Base-by-base conservation (phyloP, 2,888 invertebrate species). In the Tetragonula carbonaria region DNA sequence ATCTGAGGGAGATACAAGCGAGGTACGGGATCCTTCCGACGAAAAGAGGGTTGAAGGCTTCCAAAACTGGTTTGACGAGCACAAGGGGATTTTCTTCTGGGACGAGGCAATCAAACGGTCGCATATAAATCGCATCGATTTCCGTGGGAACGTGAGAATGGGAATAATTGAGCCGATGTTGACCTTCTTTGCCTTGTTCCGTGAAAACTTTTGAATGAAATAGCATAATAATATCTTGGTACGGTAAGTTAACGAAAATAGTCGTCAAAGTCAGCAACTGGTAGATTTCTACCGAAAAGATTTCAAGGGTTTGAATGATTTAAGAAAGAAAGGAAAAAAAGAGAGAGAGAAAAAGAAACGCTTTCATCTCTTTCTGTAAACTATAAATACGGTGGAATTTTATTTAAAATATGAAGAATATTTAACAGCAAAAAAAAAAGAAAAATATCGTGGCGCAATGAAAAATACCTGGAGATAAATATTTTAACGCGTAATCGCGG, bases 71-170 rank as follows among this genome's bases (percentile, higher is more conserved):
- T 88, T 88, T 63, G 78, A 82, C 70, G 79, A 79, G 75, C 59
- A 63, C 53, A 53, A 87, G 28, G 74, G 63, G 74, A 81, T 84
- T 88, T 79, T 68, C 51, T 81, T 38, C 63, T 13, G 70, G 72
- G 62, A 75, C 51, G 77, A 73, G 57, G 45, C 84, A 79, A 87
- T 86, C 78, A 84, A 74, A 77, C 57, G 78, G 53, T 81, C 75
- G 74, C 79, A 81, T 84, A 75, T 73, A 87, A 88, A 86, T 88
- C 79, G 77, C 66, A 80, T 73, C 65, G 65, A 80, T 88, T 83
- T 45, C 45, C 45, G 45, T 11, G 45, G 45, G 45, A 45, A 45
- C 45, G 8, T 8, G 8, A 8, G 33, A 33, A 33, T 33, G 33
- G 8, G 45, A 45, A 45, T 45, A 45, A 45, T 45, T 45, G 45